Conservation (phyloP, 1,140 invertebrate species). For the Hormaphis cornu region DNA sequence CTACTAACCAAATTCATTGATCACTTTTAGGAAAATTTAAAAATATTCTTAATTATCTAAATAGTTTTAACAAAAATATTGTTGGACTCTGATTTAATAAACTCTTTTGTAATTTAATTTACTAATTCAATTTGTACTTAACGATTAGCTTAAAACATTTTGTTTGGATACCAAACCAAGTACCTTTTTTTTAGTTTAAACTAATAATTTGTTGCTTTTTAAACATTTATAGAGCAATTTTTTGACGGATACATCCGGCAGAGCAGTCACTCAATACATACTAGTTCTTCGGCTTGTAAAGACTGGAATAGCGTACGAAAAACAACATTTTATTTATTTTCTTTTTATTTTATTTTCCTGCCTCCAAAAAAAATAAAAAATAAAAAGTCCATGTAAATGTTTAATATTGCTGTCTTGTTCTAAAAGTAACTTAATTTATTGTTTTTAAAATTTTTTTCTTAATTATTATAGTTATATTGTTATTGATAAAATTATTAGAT, state of each 20-base stretch:
- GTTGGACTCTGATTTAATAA: too few species aligned
- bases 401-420: slow-evolving; percentile 9
- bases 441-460: slow-evolving; percentile 27
- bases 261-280: slow-evolving; percentile 31
- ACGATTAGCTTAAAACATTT: too few species aligned
- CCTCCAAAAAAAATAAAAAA: slow-evolving; percentile 5
- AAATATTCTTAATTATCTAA: too few species aligned
- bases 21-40: too few species aligned
- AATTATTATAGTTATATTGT: slow-evolving; percentile 31
- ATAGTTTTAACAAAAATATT: too few species aligned
- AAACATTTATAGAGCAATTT: slow-evolving; percentile 26
- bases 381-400: slow-evolving; percentile 5
- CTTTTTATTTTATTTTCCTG: slow-evolving; percentile 10
- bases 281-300: slow-evolving; percentile 26
- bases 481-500: slow-evolving; percentile 33
- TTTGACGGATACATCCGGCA: slow-evolving; percentile 24
- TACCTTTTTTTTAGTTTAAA: neutral
- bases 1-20: too few species aligned
- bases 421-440: slow-evolving; percentile 29
- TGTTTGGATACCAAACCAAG: too few species aligned
- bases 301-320: slow-evolving; percentile 26
- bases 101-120: too few species aligned
- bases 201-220: neutral
- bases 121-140: too few species aligned
- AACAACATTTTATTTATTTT: slow-evolving; percentile 17